Conservation (phyloP, 2,797 vertebrate species). For the Sebastes ruberrimus region DNA sequence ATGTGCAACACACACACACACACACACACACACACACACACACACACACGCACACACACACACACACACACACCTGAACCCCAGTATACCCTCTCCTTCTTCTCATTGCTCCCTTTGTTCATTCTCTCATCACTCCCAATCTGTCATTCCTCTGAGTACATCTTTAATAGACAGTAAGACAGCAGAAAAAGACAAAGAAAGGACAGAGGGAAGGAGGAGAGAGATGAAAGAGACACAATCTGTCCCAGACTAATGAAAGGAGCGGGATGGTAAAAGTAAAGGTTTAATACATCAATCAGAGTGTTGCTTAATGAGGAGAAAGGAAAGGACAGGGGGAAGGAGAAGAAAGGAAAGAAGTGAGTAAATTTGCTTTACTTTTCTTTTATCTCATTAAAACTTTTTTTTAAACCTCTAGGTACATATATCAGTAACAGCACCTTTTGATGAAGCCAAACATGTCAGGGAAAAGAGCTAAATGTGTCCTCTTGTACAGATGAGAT, state of each 20-base stretch:
- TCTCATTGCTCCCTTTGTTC: slow-evolving; percentile 37
- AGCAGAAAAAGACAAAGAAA: slow-evolving; percentile 31
- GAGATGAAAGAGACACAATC: slow-evolving; percentile 53
- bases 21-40: not conserved
- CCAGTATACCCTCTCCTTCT: not conserved
- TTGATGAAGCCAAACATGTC: not conserved
- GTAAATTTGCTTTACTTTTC: not conserved
- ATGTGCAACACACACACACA: not conserved
- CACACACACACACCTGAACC: not conserved
- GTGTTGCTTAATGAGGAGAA: slow-evolving; percentile 46
- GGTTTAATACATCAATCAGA: slow-evolving; percentile 64
- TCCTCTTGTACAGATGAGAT: not conserved
- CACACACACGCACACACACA: accelerated
- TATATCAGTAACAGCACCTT: not conserved
- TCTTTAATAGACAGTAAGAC: slow-evolving; percentile 46
- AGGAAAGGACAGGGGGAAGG: not conserved
- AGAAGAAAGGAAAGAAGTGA: not conserved
- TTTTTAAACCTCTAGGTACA: slow-evolving; percentile 1
- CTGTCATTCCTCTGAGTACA: slow-evolving; percentile 5
- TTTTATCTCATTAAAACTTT: slow-evolving; percentile 28
- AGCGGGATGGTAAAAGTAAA: slow-evolving; percentile 45
- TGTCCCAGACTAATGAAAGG: slow-evolving; percentile 46
- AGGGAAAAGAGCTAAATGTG: not conserved
- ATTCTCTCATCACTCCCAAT: slow-evolving; percentile 11
- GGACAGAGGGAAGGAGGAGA: slow-evolving; percentile 8